Evolutionary conservation across 1,140 invertebrate genomes (phyloP), one percentile per base, ranked within the genome.

Genomic region (Caenorhabditis elegans): DNA sequence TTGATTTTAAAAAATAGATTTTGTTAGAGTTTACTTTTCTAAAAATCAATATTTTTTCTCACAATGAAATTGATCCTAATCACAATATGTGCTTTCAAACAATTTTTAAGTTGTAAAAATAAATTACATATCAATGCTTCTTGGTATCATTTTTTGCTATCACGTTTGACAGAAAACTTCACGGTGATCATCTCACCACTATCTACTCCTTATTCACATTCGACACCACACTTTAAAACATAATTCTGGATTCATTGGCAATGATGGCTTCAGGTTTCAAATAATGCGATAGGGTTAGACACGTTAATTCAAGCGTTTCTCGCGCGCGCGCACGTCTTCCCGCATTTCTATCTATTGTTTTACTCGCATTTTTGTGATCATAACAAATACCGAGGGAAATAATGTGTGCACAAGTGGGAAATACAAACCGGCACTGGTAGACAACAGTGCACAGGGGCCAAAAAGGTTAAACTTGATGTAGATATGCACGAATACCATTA

Each of bases 291-390:
- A 70, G 60, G 60, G 60, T 70, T 43, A 70, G 34, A 39, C 34
- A 34, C 60, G 60, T 70, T 70, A 70, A 70, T 70, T 70, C 60
- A 70, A 70, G 60, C 60, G 60, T 70, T 70, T 70, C 60, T 70
- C 26, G 60, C 60, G 60, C 60, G 43, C 60, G 19, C 19, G n/a
- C n/a, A 19, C n/a, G 34, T 70, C 34, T 70, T 60, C 51, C 24
- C 51, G 22, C n/a, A 39, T n/a, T 34, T 39, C 60, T 31, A 70
- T 70, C 60, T 17, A 39, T 70, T 70, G 60, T 70, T 70, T 70
- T 70, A 70, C 60, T 39, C 39, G 60, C 60, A 70, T 34, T 70
- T 70, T 26, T 70, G 19, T 70, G 60, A 70, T 39, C 31, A 39
- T 17, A n/a, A 60, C 53, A 60, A 60, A 60, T 17, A 60, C n/a